These are phyloP conservation scores for Holacanthella duospinosa DNA, from an alignment of 2,888 invertebrate genomes.

Conservation along the genomic window DNA sequence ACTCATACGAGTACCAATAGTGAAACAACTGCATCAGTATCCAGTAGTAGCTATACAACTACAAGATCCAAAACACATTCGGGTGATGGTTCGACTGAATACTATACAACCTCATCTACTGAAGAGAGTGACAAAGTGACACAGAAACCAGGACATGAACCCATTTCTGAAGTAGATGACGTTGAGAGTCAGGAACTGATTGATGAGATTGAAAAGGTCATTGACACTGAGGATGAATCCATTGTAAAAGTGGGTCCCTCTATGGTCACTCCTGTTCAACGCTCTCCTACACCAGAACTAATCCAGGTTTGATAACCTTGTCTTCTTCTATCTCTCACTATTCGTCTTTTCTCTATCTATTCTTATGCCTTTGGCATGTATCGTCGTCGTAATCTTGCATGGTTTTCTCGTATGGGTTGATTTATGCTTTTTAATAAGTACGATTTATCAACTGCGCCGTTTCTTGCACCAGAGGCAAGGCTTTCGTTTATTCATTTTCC, in stretches of 20 bases:
- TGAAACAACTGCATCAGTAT: conserved; percentile 21
- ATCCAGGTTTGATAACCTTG: conserved; percentile 44
- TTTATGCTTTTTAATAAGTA: too few relatives aligned
- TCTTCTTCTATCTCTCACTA: neutral
- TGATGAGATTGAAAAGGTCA: conserved; percentile 16
- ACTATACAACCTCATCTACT: conserved; percentile 10
- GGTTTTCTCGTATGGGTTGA: neutral
- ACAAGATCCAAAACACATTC: conserved; percentile 18
- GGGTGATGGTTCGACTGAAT: conserved; percentile 9
- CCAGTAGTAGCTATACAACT: conserved; percentile 13
- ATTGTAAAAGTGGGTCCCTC: conserved; percentile 37
- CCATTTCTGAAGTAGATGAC: conserved; percentile 14
- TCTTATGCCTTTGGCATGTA: neutral
- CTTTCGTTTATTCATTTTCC: too few relatives aligned
- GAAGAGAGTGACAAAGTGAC: conserved; percentile 15
- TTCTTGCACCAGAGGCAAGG: too few relatives aligned
- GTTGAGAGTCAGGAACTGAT: conserved; percentile 11
- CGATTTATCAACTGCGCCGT: too few relatives aligned
- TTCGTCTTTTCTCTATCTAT: neutral
- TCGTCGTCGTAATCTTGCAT: neutral
- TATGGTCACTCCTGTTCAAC: conserved; percentile 39
- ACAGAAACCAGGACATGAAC: conserved; percentile 10
- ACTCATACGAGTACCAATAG: conserved; percentile 28
- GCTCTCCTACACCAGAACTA: conserved; percentile 43
- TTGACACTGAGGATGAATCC: conserved; percentile 18